phyloP scores from a whole-genome alignment of 2,797 vertebrate genomes.

The Chiloscyllium punctatum region DNA sequence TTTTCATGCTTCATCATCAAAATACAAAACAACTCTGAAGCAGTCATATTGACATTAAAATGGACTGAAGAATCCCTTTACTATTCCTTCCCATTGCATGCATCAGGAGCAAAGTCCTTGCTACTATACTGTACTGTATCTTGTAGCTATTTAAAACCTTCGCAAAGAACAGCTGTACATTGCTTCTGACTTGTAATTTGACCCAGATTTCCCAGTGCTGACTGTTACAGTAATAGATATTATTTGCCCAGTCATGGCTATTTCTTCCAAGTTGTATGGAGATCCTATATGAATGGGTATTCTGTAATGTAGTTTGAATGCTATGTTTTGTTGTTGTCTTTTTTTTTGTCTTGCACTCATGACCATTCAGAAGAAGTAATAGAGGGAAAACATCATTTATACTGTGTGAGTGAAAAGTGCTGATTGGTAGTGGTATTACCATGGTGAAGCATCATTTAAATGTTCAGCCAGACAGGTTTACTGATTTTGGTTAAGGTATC shows the following conservation, averaged over 20 bases:
- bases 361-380: too few relatives aligned
- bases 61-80: neutral
- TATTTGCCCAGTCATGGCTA: neutral
- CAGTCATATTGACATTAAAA: neutral
- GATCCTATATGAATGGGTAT: too few relatives aligned
- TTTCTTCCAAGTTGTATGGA: neutral
- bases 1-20: neutral
- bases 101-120: neutral
- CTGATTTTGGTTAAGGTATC: too few relatives aligned
- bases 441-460: too few relatives aligned
- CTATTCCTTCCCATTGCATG: neutral
- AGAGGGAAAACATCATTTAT: too few relatives aligned
- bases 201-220: neutral
- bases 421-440: too few relatives aligned
- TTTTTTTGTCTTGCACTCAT: too few relatives aligned
- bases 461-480: too few relatives aligned
- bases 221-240: neutral
- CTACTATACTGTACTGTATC: neutral
- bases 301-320: too few relatives aligned
- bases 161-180: neutral
- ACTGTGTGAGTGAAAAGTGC: too few relatives aligned
- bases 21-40: neutral
- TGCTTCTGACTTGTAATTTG: neutral
- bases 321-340: too few relatives aligned
- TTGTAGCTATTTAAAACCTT: neutral